phyloP scores from a whole-genome alignment of 2,888 invertebrate genomes.

The Orthosia cruda region DNA sequence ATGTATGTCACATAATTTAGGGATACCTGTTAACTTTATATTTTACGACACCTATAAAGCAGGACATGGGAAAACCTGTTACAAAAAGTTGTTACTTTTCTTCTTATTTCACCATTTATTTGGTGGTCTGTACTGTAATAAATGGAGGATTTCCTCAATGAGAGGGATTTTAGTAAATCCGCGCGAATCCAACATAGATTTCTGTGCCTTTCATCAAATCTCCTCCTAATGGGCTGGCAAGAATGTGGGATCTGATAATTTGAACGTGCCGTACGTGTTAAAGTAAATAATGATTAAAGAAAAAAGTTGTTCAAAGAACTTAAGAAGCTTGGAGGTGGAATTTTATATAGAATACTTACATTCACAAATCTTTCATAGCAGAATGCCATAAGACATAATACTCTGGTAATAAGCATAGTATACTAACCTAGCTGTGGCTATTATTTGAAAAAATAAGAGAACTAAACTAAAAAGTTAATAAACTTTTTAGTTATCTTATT shows the following conservation, averaged over 20 bases:
- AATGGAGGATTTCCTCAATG: conserved; percentile 52
- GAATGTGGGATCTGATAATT: conserved; percentile 48
- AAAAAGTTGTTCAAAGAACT: conserved; percentile 35
- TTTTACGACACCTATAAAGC: conserved; percentile 56
- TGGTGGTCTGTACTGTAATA: conserved; percentile 56
- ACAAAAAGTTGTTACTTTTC: conserved; percentile 31
- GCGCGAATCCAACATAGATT: conserved; percentile 67
- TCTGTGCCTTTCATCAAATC: conserved; percentile 63
- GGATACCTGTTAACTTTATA: conserved; percentile 47
- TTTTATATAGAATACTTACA: too few relatives aligned
- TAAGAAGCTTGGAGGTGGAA: neutral
- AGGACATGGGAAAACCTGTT: conserved; percentile 20
- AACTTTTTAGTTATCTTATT: too few relatives aligned
- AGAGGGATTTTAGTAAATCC: conserved; percentile 59
- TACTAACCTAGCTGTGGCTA: too few relatives aligned
- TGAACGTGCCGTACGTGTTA: conserved; percentile 25
- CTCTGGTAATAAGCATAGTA: too few relatives aligned
- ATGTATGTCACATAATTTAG: conserved; percentile 31
- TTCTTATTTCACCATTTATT: conserved; percentile 39
- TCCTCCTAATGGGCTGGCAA: conserved; percentile 57
- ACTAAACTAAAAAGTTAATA: too few relatives aligned
- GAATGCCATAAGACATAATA: too few relatives aligned
- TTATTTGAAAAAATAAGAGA: too few relatives aligned
- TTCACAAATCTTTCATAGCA: too few relatives aligned
- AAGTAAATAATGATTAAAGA: conserved; percentile 25